Conservation (phyloP, 1,140 invertebrate genomes). For the Hetaerina americana region DNA sequence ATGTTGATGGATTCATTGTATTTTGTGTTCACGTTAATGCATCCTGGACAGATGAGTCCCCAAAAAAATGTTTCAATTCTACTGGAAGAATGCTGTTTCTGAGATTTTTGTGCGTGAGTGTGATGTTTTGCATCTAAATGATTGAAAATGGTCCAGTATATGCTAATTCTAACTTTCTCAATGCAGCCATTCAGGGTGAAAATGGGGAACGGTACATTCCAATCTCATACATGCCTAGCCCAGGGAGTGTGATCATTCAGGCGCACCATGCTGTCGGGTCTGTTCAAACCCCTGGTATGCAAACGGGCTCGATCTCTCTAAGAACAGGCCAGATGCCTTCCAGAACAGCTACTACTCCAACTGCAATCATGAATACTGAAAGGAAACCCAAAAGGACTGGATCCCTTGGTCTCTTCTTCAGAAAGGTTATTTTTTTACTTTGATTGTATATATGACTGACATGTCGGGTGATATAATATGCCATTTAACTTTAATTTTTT, state of each 20-base stretch:
- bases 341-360: neutral
- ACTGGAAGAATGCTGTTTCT: no score
- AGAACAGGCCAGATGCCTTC: neutral
- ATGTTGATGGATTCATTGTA: no score
- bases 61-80: no score
- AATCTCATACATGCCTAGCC: conserved; percentile 11
- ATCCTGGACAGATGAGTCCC: no score
- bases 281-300: neutral
- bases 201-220: conserved; percentile 17
- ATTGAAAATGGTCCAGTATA: no score
- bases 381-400: conserved; percentile 41
- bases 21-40: no score
- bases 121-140: no score
- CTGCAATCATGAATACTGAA: conserved; percentile 5
- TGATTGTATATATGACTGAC: no score
- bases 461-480: no score
- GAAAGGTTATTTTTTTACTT: conserved; percentile 42
- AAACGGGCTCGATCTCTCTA: neutral
- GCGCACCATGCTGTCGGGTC: conserved; percentile 5
- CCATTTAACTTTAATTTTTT: neutral
- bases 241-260: conserved; percentile 15
- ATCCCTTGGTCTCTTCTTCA: conserved; percentile 58
- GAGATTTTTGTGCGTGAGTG: no score
- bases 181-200: conserved; percentile 16
- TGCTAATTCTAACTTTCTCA: neutral